Evolutionary conservation across 2,797 vertebrate genomes (phyloP).

Genomic region (Lophius americanus): DNA sequence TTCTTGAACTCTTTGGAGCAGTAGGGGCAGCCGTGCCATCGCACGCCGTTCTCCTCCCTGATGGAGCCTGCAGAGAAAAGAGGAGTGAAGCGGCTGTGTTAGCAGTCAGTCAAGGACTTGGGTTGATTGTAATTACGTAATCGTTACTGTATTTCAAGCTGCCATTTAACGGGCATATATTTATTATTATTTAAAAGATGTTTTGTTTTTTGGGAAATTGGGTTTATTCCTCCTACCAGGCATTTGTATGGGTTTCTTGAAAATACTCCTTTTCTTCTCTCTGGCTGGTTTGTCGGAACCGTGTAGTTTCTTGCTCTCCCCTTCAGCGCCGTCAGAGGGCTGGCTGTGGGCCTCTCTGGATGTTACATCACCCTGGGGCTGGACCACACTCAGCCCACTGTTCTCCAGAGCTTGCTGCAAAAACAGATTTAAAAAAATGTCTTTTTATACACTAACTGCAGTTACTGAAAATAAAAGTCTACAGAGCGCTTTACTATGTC

Average conservation of each 20-base stretch:
- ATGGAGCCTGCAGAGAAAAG: constrained; percentile 85
- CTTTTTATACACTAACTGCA: too few species aligned
- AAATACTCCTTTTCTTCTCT: constrained; percentile 91
- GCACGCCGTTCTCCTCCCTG: constrained; percentile 93
- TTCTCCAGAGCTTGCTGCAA: constrained; percentile 98
- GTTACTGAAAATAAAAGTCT: too few species aligned
- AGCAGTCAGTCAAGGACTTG: neutral
- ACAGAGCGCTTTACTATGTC: too few species aligned
- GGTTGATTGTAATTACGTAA: too few species aligned
- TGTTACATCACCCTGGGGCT: constrained; percentile 80
- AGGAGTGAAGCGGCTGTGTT: neutral
- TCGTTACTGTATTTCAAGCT: too few species aligned
- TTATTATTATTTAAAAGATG: neutral
- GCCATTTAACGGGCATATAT: neutral
- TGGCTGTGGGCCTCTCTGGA: constrained; percentile 74
- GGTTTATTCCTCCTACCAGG: constrained; percentile 80
- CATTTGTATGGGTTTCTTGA: constrained; percentile 91
- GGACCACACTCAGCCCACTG: constrained; percentile 94
- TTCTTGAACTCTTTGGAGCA: constrained; percentile 99
- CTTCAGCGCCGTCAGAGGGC: constrained; percentile 58
- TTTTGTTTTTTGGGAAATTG: neutral
- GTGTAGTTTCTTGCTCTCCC: constrained; percentile 81
- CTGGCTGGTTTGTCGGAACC: constrained; percentile 83
- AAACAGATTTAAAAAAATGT: constrained; percentile 9
- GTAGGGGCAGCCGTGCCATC: constrained; percentile 97